These are phyloP conservation scores for Chaetura pelagica DNA, from an alignment of 2,113 vertebrate species.

Conservation along the genomic window DNA sequence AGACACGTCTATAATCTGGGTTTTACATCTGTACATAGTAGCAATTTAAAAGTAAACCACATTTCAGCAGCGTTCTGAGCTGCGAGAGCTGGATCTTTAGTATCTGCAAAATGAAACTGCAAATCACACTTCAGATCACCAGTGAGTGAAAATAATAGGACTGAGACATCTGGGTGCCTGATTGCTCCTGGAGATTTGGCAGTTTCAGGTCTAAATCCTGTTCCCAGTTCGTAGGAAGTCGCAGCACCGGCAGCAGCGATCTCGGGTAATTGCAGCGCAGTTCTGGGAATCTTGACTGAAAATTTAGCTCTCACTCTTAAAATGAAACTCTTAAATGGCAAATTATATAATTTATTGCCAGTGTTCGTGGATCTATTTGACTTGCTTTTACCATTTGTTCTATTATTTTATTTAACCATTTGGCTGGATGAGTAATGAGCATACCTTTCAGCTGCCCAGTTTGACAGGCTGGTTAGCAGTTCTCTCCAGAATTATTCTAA, in stretches of 20 bases:
- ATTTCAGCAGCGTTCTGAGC: background rate
- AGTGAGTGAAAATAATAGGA: conserved; percentile 7
- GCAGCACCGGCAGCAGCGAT: background rate
- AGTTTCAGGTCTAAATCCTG: background rate
- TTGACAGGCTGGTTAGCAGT: background rate
- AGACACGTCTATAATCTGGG: conserved; percentile 20
- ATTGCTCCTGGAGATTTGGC: background rate
- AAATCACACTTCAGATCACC: conserved; percentile 21
- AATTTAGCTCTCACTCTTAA: conserved; percentile 8
- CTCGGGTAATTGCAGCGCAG: background rate
- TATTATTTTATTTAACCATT: conserved; percentile 43
- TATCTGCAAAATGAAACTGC: conserved; percentile 27
- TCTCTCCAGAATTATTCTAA: background rate
- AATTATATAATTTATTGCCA: background rate
- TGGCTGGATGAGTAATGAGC: conserved; percentile 4
- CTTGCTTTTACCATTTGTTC: conserved; percentile 30
- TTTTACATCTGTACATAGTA: background rate
- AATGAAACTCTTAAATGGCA: conserved; percentile 26
- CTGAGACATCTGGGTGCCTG: conserved; percentile 3
- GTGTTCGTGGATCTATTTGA: conserved; percentile 42
- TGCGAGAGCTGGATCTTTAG: background rate
- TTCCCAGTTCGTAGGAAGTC: background rate
- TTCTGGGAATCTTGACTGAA: conserved; percentile 46
- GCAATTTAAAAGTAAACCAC: conserved; percentile 32
- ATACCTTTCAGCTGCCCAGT: conserved; percentile 9